Percentiles rank a stretch among this genome's conserved stretches.
phyloP scores from a whole-genome alignment of 2,888 invertebrate genomes.

The Eupithecia centaureata region DNA sequence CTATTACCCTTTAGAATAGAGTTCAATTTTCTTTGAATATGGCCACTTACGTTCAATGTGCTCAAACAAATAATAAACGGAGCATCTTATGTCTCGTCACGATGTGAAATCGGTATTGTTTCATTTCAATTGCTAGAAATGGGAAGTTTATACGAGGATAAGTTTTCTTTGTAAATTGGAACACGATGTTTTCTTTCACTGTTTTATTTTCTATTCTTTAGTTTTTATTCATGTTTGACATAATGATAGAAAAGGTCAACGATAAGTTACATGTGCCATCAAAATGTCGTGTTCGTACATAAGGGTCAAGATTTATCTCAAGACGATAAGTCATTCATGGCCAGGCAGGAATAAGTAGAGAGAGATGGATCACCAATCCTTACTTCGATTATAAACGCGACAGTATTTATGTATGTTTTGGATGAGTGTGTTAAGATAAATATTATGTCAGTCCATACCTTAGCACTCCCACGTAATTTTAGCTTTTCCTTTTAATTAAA shows the following conservation, averaged over 20 bases:
- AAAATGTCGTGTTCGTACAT: background rate
- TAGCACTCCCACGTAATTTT: background rate
- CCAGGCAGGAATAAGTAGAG: background rate
- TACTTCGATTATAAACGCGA: too few relatives aligned
- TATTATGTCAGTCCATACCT: too few relatives aligned
- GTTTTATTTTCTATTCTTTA: background rate
- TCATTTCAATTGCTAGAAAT: slow-evolving; percentile 30
- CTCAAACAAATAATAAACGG: slow-evolving; percentile 52
- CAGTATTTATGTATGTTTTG: too few relatives aligned
- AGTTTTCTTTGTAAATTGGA: slow-evolving; percentile 5
- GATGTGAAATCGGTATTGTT: slow-evolving; percentile 47
- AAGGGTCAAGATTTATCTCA: slow-evolving; percentile 1
- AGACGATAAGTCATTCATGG: background rate
- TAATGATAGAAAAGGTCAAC: background rate
- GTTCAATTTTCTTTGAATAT: slow-evolving; percentile 25
- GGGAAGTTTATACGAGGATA: slow-evolving; percentile 14
- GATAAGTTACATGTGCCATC: background rate
- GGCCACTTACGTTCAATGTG: slow-evolving; percentile 56
- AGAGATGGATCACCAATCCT: too few relatives aligned
- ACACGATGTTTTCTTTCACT: background rate
- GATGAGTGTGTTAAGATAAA: too few relatives aligned
- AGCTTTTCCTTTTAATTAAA: background rate
- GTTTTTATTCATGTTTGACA: background rate
- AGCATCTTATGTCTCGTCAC: slow-evolving; percentile 54
- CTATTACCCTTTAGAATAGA: slow-evolving; percentile 14